Evolutionary conservation across 2,113 vertebrate species (phyloP).

Genomic region (Melanotaenia duboulayi): DNA sequence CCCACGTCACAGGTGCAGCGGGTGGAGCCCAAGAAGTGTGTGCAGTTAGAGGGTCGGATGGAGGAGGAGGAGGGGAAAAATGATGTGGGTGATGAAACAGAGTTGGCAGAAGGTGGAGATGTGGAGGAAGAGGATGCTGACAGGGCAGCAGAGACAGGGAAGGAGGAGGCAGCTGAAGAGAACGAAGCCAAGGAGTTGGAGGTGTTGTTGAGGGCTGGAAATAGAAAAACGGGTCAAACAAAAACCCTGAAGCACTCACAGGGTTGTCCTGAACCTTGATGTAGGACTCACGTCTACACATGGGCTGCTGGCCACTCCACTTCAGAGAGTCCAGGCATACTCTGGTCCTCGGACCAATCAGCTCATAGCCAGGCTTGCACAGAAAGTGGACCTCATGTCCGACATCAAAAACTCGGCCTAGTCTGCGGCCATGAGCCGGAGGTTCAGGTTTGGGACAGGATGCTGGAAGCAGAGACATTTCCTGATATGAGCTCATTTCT

Average conservation of each 20-base stretch:
- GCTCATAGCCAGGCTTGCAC: constrained; percentile 80
- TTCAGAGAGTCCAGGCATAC: constrained; percentile 81
- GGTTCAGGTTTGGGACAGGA: constrained; percentile 77
- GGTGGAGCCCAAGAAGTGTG: constrained; percentile 78
- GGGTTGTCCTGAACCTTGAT: no score
- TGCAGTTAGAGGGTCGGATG: constrained; percentile 84
- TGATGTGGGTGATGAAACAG: constrained; percentile 20
- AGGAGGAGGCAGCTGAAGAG: constrained; percentile 34
- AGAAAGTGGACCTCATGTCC: constrained; percentile 88
- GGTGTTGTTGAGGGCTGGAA: constrained; percentile 67
- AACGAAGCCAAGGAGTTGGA: constrained; percentile 53
- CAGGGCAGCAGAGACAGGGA: constrained; percentile 32
- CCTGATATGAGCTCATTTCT: no score
- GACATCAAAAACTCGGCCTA: constrained; percentile 78
- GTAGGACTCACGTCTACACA: constrained; percentile 80
- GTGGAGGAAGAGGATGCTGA: constrained; percentile 35
- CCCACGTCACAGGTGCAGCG: constrained; percentile 86
- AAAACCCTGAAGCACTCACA: not conserved
- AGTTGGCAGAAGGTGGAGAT: not conserved
- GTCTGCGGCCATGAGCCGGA: constrained; percentile 80
- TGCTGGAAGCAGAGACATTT: constrained; percentile 55
- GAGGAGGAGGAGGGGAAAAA: constrained; percentile 70
- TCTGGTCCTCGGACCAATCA: constrained; percentile 83
- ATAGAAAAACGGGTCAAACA: not conserved
- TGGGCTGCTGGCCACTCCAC: constrained; percentile 86